Base-by-base conservation (phyloP, 2,797 vertebrate species). In the Neosalanx taihuensis region DNA sequence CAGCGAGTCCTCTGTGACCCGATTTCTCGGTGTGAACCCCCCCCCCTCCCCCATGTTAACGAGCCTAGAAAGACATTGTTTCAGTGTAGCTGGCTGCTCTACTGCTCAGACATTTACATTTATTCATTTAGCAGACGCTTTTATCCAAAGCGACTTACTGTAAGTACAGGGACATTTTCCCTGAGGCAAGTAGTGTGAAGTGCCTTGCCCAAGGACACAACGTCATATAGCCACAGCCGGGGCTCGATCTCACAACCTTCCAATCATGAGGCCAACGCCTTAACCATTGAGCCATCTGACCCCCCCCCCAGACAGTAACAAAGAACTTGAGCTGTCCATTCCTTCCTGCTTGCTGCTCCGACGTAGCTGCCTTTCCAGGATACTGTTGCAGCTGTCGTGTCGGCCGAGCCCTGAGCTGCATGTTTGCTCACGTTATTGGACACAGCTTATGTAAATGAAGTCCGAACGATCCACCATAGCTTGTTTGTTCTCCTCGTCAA, bases 381-480 rank as follows among this genome's bases (percentile, higher is more conserved):
- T 41, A 9, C 37, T 10, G 37, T 41, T 41, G n/a, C 68, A 33
- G 31, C 60, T 33, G 23, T 64, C 69, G 70, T 30, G 69, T 68
- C 33, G 64, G 67, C 70, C 74, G 58, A 35, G 23, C 63, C 64
- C 46, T 1, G 13, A 76, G 75, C 74, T 76, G 30, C 63, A 73
- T 72, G 66, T 73, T 75, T 70, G 33, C 79, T 83, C 66, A 60
- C 76, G 66, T 69, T 60, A 74, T 69, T 63, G 72, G 78, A 78
- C 77, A 78, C 75, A 76, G 72, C 70, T 64, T 67, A 67, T 75
- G 69, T 69, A 81, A 83, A 88, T 83, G 72, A 79, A 86, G 71
- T 79, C 71, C 82, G 78, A 63, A 17, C 72, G 77, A 74, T 82
- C 82, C 82, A 78, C 49, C 69, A 68, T 67, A 67, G 74, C 75